Evolutionary conservation across 2,113 vertebrate species (phyloP).

Genomic region (Caloenas nicobarica): DNA sequence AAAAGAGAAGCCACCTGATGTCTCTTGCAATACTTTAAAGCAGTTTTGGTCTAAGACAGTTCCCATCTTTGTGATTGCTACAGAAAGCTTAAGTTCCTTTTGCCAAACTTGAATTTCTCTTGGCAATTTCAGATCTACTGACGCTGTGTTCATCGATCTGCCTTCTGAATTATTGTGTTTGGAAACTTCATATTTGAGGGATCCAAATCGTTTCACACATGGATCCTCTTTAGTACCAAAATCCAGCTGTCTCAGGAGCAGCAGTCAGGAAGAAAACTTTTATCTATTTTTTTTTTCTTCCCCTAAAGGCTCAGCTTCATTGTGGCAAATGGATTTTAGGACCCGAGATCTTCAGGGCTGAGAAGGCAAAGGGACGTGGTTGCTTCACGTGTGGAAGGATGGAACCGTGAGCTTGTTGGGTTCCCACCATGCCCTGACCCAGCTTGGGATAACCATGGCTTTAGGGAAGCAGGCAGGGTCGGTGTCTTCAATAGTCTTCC

Average conservation of each 20-base stretch:
- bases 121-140: not conserved
- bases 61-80: fast-evolving
- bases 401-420: not conserved
- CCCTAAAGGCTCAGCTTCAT: not conserved
- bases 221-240: not conserved
- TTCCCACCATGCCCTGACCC: not conserved
- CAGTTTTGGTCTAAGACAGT: not conserved
- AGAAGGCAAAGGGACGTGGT: not conserved
- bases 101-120: not conserved
- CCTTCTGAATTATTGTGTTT: not conserved
- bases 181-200: not conserved
- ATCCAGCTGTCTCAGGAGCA: fast-evolving
- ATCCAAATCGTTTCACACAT: not conserved
- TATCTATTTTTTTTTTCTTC: too few relatives aligned
- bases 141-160: fast-evolving
- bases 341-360: not conserved
- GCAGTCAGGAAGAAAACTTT: not conserved
- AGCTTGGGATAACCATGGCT: not conserved
- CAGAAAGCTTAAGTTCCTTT: not conserved
- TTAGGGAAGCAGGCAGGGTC: not conserved
- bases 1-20: not conserved
- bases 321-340: not conserved
- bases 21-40: not conserved
- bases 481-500: not conserved
- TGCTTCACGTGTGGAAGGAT: not conserved